These are phyloP conservation scores for Chelmon rostratus DNA, from an alignment of 2,797 vertebrate genomes.

Conservation along the genomic window DNA sequence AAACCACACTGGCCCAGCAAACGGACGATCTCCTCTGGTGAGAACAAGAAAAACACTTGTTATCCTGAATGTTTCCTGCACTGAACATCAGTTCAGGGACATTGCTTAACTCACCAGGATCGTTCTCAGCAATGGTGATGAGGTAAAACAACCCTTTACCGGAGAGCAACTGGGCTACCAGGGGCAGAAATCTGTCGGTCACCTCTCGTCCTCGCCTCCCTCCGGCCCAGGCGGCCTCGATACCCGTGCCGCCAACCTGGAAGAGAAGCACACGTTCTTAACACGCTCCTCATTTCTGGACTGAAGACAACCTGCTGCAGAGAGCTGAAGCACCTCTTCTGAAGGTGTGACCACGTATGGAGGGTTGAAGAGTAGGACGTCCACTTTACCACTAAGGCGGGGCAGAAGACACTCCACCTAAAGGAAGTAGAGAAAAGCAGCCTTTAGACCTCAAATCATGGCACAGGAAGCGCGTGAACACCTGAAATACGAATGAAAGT, in stretches of 20 bases:
- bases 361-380: conserved; percentile 92
- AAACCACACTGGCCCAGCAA: conserved; percentile 84
- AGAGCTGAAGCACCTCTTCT: no score
- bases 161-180: conserved; percentile 89
- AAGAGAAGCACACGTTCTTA: not conserved
- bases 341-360: no score
- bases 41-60: not conserved
- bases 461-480: no score
- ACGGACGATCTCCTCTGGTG: conserved; percentile 90
- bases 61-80: not conserved
- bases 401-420: conserved; percentile 90
- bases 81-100: accelerated
- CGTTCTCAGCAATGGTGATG: conserved; percentile 91
- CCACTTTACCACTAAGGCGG: conserved; percentile 89
- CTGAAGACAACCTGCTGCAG: no score
- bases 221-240: conserved; percentile 95
- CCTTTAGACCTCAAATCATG: accelerated
- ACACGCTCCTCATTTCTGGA: no score
- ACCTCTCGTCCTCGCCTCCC: conserved; percentile 92
- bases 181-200: conserved; percentile 92
- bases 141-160: conserved; percentile 92
- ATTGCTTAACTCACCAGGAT: conserved; percentile 90
- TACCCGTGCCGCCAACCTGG: conserved; percentile 90
- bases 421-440: accelerated
- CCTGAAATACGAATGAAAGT: not conserved